A percentile compares a stretch with the other conserved stretches of the same genome.
phyloP scores from a whole-genome alignment of 64 coral and sea anemone species.

The Cladopsammia gracilis region DNA sequence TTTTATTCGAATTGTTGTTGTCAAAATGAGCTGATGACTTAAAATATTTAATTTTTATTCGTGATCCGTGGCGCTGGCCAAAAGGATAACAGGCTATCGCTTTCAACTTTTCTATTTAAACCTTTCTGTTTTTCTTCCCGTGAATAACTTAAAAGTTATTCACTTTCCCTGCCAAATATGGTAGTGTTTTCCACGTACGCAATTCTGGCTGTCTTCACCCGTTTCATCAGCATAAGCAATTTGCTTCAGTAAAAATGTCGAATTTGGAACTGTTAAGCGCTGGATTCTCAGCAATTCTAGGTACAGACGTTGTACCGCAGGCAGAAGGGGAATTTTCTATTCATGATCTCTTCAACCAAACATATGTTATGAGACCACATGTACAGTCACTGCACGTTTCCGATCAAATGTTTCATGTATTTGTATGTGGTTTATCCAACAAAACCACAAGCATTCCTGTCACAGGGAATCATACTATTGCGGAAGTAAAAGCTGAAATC shows the following conservation, averaged over 20 bases:
- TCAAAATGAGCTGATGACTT: too few relatives aligned
- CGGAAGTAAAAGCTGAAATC: constrained; percentile 37
- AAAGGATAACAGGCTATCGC: too few relatives aligned
- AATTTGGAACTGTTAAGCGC: not conserved
- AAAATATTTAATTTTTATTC: too few relatives aligned
- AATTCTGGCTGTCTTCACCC: too few relatives aligned
- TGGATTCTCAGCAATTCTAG: constrained; percentile 13
- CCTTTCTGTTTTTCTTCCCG: too few relatives aligned
- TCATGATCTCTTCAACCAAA: constrained; percentile 15
- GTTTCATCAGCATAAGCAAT: too few relatives aligned
- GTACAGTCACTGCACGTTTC: not conserved
- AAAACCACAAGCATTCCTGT: not conserved
- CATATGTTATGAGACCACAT: not conserved
- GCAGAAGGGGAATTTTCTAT: not conserved
- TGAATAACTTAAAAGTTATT: too few relatives aligned
- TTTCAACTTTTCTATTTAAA: too few relatives aligned
- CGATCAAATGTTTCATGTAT: not conserved
- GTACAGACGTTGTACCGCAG: not conserved
- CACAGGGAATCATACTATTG: not conserved
- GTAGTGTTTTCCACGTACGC: too few relatives aligned
- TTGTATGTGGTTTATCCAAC: not conserved
- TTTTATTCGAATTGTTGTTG: too few relatives aligned
- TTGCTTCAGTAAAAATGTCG: not conserved
- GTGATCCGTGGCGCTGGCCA: too few relatives aligned
- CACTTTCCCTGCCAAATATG: too few relatives aligned